Evolutionary conservation across 2,888 invertebrate species (phyloP), one percentile per base, ranked within the genome.

Genomic region (Cabera pusaria): DNA sequence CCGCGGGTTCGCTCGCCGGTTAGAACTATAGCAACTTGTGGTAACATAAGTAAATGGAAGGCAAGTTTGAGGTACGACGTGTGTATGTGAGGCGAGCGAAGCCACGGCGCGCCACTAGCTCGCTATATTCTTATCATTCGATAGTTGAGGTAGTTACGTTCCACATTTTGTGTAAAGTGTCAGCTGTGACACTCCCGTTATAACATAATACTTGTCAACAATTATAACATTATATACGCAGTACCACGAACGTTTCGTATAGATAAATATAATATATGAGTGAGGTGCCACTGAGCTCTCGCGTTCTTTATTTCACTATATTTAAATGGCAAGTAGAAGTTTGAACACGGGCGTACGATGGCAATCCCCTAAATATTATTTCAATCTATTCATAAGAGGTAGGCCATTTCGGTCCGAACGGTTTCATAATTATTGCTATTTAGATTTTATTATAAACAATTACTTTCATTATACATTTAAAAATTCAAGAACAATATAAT

Each of bases 121-220:
- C 73, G 64, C 66, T 64, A 69, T 70, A 69, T 71, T 58, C 67
- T 80, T 80, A 82, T 74, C 72, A 82, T 76, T 76, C 75, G 75
- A 79, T 78, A 80, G 60, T 72, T 87, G 87, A 88, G 87, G 87
- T 88, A 88, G 87, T 78, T 85, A 63, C 70, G 81, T 87, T 86
- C 64, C 82, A 70, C 63, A 67, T 66, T 73, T 74, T 75, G 72
- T 76, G 66, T 72, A 69, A 76, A n/a, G 66, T 68, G 63, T 65
- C 65, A 63, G 78, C 79, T 83, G 83, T 76, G 66, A 72, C 59
- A 75, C 72, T 74, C 72, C 70, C 69, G 75, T 77, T 64, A 72
- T 74, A n/a, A 82, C 71, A 80, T 69, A 39, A 27, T 39, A 49
- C 42, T 43, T 76, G 55, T 77, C 72, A 84, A 81, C 78, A 81